Conservation (phyloP, 1,140 invertebrate species). For the Danaus plexippus region DNA sequence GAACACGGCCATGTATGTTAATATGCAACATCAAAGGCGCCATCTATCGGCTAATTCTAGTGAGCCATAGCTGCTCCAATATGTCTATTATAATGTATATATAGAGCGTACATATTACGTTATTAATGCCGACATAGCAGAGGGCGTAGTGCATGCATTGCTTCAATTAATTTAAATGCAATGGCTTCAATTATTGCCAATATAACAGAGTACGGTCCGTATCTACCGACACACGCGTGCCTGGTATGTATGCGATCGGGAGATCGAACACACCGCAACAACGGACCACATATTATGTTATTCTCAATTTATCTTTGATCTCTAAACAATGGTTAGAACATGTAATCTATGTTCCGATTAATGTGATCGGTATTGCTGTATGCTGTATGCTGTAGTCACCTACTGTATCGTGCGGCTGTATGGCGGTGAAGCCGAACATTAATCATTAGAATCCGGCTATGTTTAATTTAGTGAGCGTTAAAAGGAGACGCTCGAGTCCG, state of each 20-base stretch:
- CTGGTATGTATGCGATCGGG: conserved; percentile 8
- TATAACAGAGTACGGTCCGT: conserved; percentile 11
- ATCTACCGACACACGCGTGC: conserved; percentile 21
- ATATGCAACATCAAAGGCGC: conserved; percentile 27
- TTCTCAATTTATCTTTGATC: too few relatives aligned
- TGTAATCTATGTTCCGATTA: too few relatives aligned
- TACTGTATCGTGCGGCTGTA: too few relatives aligned
- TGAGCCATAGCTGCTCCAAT: conserved; percentile 20
- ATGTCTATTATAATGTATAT: conserved; percentile 24
- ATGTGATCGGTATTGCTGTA: too few relatives aligned
- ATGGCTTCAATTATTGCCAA: conserved; percentile 27
- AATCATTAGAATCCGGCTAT: conserved; percentile 22
- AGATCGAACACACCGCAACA: too few relatives aligned
- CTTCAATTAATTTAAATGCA: conserved; percentile 31
- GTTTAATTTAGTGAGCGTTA: conserved; percentile 45
- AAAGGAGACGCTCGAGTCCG: conserved; percentile 37
- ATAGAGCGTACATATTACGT: conserved; percentile 22
- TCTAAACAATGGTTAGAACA: too few relatives aligned
- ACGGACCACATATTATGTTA: too few relatives aligned
- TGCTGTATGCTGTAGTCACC: too few relatives aligned
- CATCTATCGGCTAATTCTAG: conserved; percentile 22
- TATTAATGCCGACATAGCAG: conserved; percentile 18
- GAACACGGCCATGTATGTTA: conserved; percentile 9
- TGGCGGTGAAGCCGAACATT: conserved; percentile 1
- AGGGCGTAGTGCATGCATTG: conserved; percentile 21